Evolutionary conservation across 2,797 vertebrate species (phyloP), one percentile per base, ranked within the genome.

Genomic region (Amblyraja radiata): DNA sequence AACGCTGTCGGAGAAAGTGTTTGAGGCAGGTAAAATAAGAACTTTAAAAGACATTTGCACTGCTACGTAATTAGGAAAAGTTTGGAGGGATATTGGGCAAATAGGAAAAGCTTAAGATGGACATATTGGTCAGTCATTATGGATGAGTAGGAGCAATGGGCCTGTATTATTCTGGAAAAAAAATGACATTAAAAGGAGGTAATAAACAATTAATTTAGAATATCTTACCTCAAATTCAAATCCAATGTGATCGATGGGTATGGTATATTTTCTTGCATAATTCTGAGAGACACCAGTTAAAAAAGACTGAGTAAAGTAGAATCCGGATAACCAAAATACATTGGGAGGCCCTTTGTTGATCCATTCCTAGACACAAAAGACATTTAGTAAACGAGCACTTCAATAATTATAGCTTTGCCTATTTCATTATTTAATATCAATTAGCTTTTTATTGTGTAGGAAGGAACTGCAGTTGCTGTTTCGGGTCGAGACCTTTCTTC

Each of bases 281-380:
- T 99, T 99, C 95, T 99, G 98, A 94, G 98, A 97, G 94, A 99
- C 97, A 28, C 98, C 98, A 0, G 98, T 99, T 94, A 99, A 95
- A 95, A 99, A 99, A 0, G 98, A 99, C 95, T 99, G 98, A n/a
- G 98, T 98, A 94, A 99, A 99, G 95, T 98, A 99, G 96, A 99
- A 99, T 74, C 98, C 97, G 0, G 98, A 99, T 58, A 99, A 94
- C 98, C 98, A 99, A 94, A 99, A 99, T 93, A 99, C 97, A 36
- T 94, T 94, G 5, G 98, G 97, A 0, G 97, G 95, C 0, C 98
- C 97, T 0, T 95, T 94, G 94, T 96, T 94, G 93, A 98, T 97
- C 98, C 98, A 99, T 0, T 98, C 97, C 98, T 99, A 95, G 94
- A 94, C 23, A 92, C 23, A n/a, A 92, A 76, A 54, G 10, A 54